phyloP scores from a whole-genome alignment of 2,888 invertebrate species.

The Philaethria dido region DNA sequence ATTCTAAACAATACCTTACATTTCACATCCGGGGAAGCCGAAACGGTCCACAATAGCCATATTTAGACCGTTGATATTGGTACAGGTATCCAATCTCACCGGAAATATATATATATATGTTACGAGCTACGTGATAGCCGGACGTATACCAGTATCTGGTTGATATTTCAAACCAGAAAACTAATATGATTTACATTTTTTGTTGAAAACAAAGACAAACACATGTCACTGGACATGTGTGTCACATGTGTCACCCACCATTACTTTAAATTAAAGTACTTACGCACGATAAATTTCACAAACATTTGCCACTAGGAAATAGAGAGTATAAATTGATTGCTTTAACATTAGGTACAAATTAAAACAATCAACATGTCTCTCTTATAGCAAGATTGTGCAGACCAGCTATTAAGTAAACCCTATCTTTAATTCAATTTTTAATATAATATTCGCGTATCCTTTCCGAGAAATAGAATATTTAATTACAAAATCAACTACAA shows the following conservation, averaged over 20 bases:
- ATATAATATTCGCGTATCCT: too few relatives aligned
- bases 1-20: slow-evolving; percentile 11
- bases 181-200: slow-evolving; percentile 20
- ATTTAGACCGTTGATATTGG: slow-evolving; percentile 31
- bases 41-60: slow-evolving; percentile 23
- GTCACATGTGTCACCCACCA: too few relatives aligned
- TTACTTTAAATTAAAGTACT: too few relatives aligned
- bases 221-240: too few relatives aligned
- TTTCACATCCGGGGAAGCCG: slow-evolving; percentile 18
- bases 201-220: too few relatives aligned
- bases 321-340: background rate
- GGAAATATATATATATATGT: slow-evolving; percentile 27
- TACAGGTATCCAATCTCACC: slow-evolving; percentile 31
- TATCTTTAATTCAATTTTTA: too few relatives aligned
- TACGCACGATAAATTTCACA: too few relatives aligned
- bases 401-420: too few relatives aligned
- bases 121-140: slow-evolving; percentile 24
- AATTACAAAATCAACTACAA: background rate
- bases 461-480: too few relatives aligned
- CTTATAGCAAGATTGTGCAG: too few relatives aligned
- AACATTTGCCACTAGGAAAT: too few relatives aligned
- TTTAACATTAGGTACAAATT: background rate
- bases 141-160: slow-evolving; percentile 21
- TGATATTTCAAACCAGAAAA: slow-evolving; percentile 25
- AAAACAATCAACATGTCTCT: too few relatives aligned